Evolutionary conservation across 2,797 vertebrate species (phyloP), one percentile per base, ranked within the genome.

Genomic region (Gymnoscopelus microlampas): DNA sequence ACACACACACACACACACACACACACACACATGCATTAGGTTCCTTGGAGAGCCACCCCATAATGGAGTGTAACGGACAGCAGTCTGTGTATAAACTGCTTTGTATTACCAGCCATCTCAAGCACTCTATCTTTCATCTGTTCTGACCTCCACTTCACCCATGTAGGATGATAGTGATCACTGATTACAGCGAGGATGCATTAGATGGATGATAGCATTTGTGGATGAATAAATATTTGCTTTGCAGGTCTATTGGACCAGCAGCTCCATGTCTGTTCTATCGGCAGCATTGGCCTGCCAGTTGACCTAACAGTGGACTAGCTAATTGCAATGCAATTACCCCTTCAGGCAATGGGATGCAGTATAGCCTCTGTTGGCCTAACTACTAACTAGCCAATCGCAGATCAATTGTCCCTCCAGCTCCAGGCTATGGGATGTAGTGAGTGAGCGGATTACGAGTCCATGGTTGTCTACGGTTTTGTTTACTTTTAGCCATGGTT

Each of bases 1-100:
- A 50, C 60, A 32, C 50, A 7, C 50, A 5, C 50, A 15, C 6
- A 7, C 50, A 51, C 50, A 5, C 50, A n/a, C 14, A 3, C 35
- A 29, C 35, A n/a, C 60, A 35, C 71, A 77, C 26, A 81, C 67
- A 84, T 71, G 58, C 67, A 71, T 29, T 61, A 63, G 14, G 66
- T 80, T 82, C 76, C 77, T 85, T 64, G 66, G 39, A 60, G 71
- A 59, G 80, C 65, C 65, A 48, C 8, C 71, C 68, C 70, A 47
- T 89, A 92, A 91, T 91, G 89, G 87, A 82, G 62, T n/a, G 26
- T 91, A 91, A 90, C 90, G 87, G 88, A 87, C 57, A 53, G 32
- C 64, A 74, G 74, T 77, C 74, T 65, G 73, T 77, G 66, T 76
- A 71, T 79, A 71, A 84, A 78, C 58, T 57, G 51, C 63, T 56